Evolutionary conservation across 2,797 vertebrate species (phyloP), one percentile per base, ranked within the genome.

Genomic region (Notolabrus celidotus): DNA sequence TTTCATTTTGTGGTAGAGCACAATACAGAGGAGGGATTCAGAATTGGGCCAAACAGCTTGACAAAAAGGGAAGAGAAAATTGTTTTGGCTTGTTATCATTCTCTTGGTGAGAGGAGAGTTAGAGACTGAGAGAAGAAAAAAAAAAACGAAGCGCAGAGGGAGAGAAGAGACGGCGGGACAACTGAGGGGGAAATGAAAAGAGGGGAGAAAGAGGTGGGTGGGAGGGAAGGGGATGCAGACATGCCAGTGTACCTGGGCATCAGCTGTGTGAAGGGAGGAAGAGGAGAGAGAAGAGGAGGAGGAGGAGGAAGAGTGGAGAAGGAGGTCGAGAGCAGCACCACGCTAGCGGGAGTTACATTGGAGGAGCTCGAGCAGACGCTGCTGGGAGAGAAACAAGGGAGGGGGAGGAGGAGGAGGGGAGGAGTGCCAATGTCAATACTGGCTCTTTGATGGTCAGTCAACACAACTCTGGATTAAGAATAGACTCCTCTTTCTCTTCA

Each of bases 241-340:
- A 89, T 90, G 88, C 85, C 91, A 89, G 86, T 92, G 88, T 92
- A 92, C 91, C 92, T 92, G 89, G 92, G 89, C 86, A 88, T 92
- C 88, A 89, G 91, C 86, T 88, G 88, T 79, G 90, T 89, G 90
- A 88, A 90, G 86, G 88, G 86, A 91, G 85, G 85, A 88, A 87
- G 86, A 89, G 80, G 88, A 87, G 85, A 88, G 12, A 91, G 85
- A 78, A 92, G 91, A 92, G 88, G 91, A 93, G 89, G 91, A 92
- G 87, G 89, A 93, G 90, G 90, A 91, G 90, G 90, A 89, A 90
- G 90, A 88, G 90, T 88, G 88, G 92, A 92, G 87, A 91, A 92
- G 90, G 91, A 93, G 85, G 91, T 92, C 88, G 92, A 93, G 84
- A 93, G 92, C 91, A 93, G 91, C 86, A 93, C 90, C 92, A 93